Evolutionary conservation across 2,113 vertebrate genomes (phyloP), one percentile per base, ranked within the genome.

Genomic region (Macroglossus sobrinus): DNA sequence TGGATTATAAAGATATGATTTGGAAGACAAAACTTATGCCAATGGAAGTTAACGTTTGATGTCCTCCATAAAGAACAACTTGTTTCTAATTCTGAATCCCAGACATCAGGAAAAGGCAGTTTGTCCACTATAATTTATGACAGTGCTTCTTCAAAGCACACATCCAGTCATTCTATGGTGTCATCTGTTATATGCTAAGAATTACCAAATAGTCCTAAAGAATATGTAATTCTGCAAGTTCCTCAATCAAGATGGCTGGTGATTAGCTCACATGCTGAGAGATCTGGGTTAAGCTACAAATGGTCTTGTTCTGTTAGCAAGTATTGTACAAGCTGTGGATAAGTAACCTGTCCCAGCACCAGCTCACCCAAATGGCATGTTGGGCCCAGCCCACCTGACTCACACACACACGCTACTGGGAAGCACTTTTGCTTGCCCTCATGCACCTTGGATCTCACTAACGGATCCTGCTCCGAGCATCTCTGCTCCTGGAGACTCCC

Each of bases 1-100:
- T 69, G 95, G 93, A 84, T 96, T 76, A 95, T 91, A 95, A 97
- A 98, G 95, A 68, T 74, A 92, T 90, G 95, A 94, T 98, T 96
- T 96, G 96, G 92, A 94, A 98, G 97, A 94, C 57, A 84, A 92
- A 96, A 53, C 89, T 24, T 63, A 94, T 85, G 89, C 47, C 66
- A 50, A 22, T 35, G 26, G 68, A 80, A 64, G 82, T 92, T 84
- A 96, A 96, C 43, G 97, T 78, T 47, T 89, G 96, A 97, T 75
- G 9, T 2, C 43, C 64, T 84, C 76, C 38, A 72, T 92, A 96
- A 97, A 81, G 43, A 96, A 63, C 33, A 89, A 96, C 97, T 98
- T 97, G 78, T 84, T 97, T 97, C 94, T 93, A 81, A 53, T 94
- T 74, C 94, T 63, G 95, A 50, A 40, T 61, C 94, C 86, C 78